phyloP scores from a whole-genome alignment of 2,113 vertebrate species.

The Chionodraco myersi region DNA sequence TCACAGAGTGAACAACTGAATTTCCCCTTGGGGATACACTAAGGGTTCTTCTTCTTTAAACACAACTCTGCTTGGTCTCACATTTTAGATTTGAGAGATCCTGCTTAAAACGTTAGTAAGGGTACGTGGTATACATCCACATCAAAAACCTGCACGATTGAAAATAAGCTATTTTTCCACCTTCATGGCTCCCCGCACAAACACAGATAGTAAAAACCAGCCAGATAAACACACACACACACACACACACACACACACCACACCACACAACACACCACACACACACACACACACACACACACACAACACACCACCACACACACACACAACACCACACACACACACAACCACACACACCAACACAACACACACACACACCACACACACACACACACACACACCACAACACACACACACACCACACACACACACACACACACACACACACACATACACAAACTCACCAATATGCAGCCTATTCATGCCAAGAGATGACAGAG shows the following conservation, averaged over 20 bases:
- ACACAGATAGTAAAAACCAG: slow-evolving; percentile 46
- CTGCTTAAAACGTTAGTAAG: neutral
- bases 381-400: slow-evolving; percentile 37
- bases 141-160: slow-evolving; percentile 25
- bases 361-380: slow-evolving; percentile 40
- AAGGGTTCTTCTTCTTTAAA: neutral
- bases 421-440: slow-evolving; percentile 33
- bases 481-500: slow-evolving; percentile 78
- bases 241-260: slow-evolving; percentile 43
- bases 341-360: slow-evolving; percentile 45
- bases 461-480: slow-evolving; percentile 61
- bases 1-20: too few relatives aligned
- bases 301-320: slow-evolving; percentile 46
- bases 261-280: too few relatives aligned
- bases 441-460: slow-evolving; percentile 32
- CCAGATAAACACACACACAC: slow-evolving; percentile 30
- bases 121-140: neutral
- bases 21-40: too few relatives aligned
- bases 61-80: neutral
- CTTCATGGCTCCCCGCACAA: slow-evolving; percentile 50
- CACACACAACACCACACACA: slow-evolving; percentile 43
- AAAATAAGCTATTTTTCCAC: slow-evolving; percentile 60
- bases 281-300: slow-evolving; percentile 45
- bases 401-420: slow-evolving; percentile 13
- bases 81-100: neutral